Evolutionary conservation across 2,888 invertebrate genomes (phyloP).

Genomic region (Stenodera caucasica): DNA sequence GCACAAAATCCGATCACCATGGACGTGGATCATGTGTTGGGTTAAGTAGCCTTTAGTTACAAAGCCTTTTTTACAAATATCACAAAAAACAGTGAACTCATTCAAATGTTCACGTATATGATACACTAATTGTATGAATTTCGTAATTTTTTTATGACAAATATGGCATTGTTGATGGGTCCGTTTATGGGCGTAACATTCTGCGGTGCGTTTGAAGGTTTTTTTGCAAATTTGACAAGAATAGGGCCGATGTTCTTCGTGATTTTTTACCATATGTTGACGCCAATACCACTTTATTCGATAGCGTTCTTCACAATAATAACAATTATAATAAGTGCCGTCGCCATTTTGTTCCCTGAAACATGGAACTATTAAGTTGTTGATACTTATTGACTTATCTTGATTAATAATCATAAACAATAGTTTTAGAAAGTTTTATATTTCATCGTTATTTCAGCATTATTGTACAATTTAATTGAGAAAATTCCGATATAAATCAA

Average conservation of each 20-base stretch:
- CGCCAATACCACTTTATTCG: neutral
- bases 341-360: neutral
- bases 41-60: neutral
- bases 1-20: neutral
- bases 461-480: too few species aligned
- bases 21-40: neutral
- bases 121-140: neutral
- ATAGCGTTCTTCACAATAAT: neutral
- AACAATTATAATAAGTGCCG: neutral
- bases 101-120: neutral
- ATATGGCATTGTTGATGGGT: neutral
- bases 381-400: too few species aligned
- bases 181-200: neutral
- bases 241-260: neutral
- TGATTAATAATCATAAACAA: too few species aligned
- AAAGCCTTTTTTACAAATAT: slow-evolving; percentile 6
- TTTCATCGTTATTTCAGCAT: too few species aligned
- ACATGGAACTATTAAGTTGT: too few species aligned
- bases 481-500: too few species aligned
- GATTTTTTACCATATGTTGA: neutral
- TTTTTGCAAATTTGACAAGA: neutral
- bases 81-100: neutral
- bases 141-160: neutral
- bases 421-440: too few species aligned
- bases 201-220: neutral